Base-by-base conservation (phyloP, 1,140 invertebrate species). In the Caenorhabditis remanei region DNA sequence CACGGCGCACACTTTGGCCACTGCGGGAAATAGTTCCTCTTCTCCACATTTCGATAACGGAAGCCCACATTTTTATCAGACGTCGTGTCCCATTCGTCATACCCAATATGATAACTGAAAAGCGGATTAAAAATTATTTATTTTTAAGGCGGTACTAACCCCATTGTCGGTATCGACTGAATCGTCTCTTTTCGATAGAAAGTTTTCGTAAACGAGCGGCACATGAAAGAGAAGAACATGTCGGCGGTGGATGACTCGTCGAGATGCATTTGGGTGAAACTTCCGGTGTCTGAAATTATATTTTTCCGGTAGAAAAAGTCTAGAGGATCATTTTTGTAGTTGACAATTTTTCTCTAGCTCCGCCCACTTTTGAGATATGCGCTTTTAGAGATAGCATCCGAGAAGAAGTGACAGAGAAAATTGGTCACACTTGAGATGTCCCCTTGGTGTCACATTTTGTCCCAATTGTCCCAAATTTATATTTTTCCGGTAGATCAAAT, bases 171-270 rank as follows among this genome's bases (percentile, higher is more conserved):
- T 55, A 90, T 88, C 14, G 65, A 87, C 16, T 89, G 48, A 40
- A 90, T 75, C 24, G 84, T 88, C 4, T 65, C 61, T 50, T 88
- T 84, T 9, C 71, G 13, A 11, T 63, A 50, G 63, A 61, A 90
- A 8, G 56, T 71, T 48, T 90, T 56, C 16, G 85, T 79, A 41
- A 90, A 91, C 0, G 90, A 90, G 61, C 89, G 84, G 84, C 89
- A 90, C 84, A 91, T 85, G 82, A 85, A 90, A 11, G 88, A 89
- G 50, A 88, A 82, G 85, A 91, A 90, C 61, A 91, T 83, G 16
- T 65, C 58, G 24, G 90, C 21, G 16, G 32, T 50, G 13, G 84
- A 71, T 0, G 71, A 50, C 43, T 90, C 83, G 5, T 67, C 19
- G 2, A 90, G 41, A 32, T 86, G 58, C 63, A 85, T 67, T 48